Evolutionary conservation across 92 coral and sea anemone species (phyloP), one percentile per base, ranked within the genome.

Genomic region (Virgularia gustaviana): DNA sequence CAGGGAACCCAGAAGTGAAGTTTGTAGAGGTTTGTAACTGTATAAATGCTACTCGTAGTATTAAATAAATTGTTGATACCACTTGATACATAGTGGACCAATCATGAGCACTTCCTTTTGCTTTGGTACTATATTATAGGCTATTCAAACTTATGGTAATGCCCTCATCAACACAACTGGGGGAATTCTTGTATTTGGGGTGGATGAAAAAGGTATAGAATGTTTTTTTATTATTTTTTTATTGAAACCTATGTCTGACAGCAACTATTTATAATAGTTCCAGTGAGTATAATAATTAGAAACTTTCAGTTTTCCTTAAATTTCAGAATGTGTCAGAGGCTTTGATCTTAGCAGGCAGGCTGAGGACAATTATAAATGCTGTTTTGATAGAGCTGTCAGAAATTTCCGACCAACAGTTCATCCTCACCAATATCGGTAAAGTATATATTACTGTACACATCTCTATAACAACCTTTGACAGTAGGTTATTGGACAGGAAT

Each of bases 361-460:
- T 2, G 91, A 90, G 42, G 97, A 90, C 37, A 19, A 49, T 1
- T 88, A 57, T 20, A 62, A 73, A 9, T 49, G 88, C 0, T 51
- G 80, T 6, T 19, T 90, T 12, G 97, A 90, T 60, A 61, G 59
- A 2, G 89, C 61, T 32, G 43, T 90, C 11, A 57, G 87, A 39
- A 30, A 60, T 13, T 82, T 81, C 19, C 61, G 18, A 4, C 97
- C 97, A 1, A 73, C 87, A 9, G 85, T 90, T 0, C 78, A 84
- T n/a, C 95, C 95, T 0, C 78, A 77, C 59, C 66, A 80, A 23
- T 90, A 90, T 71, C 79, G 97, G 97, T 90, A 73, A 9, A 27
- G 51, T 47, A 57, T 23, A 42, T 24, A 0, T 1, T 19, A 57
- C 5, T n/a, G n/a, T n/a, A n/a, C n/a, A n/a, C n/a, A n/a, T n/a